Percentiles rank a stretch among this genome's conserved stretches.
Evolutionary conservation across 1,140 invertebrate species (phyloP).

Genomic region (Globodera ellingtonae): DNA sequence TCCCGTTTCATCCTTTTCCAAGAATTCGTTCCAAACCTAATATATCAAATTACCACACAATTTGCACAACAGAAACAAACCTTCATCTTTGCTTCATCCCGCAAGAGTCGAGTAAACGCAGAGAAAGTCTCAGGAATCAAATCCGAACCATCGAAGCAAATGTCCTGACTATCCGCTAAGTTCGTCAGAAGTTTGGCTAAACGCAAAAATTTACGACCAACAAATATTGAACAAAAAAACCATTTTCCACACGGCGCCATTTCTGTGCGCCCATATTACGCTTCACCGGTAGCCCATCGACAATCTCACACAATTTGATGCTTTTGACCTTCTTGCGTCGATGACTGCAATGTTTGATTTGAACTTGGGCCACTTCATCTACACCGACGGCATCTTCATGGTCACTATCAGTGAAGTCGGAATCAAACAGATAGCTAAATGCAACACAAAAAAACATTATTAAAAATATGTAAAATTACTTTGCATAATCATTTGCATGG

Average conservation of each 20-base stretch:
- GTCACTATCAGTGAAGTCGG: constrained; percentile 26
- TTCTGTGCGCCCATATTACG: constrained; percentile 61
- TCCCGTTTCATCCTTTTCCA: constrained; percentile 57
- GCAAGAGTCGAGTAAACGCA: constrained; percentile 58
- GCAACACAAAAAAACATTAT: not conserved
- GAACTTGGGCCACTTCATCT: constrained; percentile 4
- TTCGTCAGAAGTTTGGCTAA: constrained; percentile 39
- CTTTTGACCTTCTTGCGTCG: constrained; percentile 18
- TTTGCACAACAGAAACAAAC: constrained; percentile 32
- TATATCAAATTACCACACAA: constrained; percentile 18
- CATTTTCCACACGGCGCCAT: constrained; percentile 59
- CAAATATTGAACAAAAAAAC: constrained; percentile 28
- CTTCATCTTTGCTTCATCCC: constrained; percentile 58
- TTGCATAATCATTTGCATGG: constrained; percentile 28
- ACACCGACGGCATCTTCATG: constrained; percentile 25
- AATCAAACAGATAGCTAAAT: constrained; percentile 38
- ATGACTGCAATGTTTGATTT: constrained; percentile 9
- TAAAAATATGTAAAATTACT: constrained; percentile 21
- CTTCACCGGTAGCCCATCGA: constrained; percentile 53
- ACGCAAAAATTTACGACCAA: constrained; percentile 6
- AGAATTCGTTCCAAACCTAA: constrained; percentile 62
- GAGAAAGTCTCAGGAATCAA: constrained; percentile 52
- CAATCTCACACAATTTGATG: constrained; percentile 16
- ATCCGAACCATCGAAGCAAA: constrained; percentile 59
- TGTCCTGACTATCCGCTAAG: constrained; percentile 58